phyloP scores from a whole-genome alignment of 2,888 invertebrate species.

The Cenopis cana region DNA sequence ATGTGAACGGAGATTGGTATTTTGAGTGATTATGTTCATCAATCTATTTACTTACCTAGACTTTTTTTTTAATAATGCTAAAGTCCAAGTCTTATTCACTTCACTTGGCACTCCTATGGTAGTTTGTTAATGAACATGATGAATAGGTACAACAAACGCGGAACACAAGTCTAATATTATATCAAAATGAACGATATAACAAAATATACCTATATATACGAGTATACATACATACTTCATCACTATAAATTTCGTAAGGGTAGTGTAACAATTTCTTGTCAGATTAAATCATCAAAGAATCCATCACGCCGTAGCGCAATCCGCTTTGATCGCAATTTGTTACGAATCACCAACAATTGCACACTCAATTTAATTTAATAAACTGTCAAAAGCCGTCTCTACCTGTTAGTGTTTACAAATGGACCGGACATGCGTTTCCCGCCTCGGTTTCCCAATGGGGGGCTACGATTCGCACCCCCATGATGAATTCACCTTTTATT shows the following conservation, averaged over 20 bases:
- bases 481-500: slow-evolving; percentile 83
- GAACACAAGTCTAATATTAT: no score
- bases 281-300: slow-evolving; percentile 36
- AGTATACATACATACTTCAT: neutral
- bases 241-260: slow-evolving; percentile 31
- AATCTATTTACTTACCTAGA: no score
- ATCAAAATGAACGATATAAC: neutral
- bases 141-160: no score
- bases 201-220: no score
- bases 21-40: no score
- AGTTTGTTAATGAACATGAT: no score
- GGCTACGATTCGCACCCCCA: slow-evolving; percentile 72
- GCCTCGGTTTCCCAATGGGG: slow-evolving; percentile 74
- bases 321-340: slow-evolving; percentile 48
- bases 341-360: slow-evolving; percentile 60
- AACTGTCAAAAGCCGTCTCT: slow-evolving; percentile 78
- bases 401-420: slow-evolving; percentile 81
- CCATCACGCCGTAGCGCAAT: slow-evolving; percentile 31
- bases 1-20: no score
- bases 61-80: no score
- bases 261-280: slow-evolving; percentile 34
- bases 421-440: slow-evolving; percentile 82
- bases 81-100: no score
- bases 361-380: slow-evolving; percentile 78
- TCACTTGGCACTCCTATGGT: slow-evolving; percentile 40